Evolutionary conservation across 53 echinoderm and acorn worm species (phyloP).

Genomic region (Astropecten irregularis): DNA sequence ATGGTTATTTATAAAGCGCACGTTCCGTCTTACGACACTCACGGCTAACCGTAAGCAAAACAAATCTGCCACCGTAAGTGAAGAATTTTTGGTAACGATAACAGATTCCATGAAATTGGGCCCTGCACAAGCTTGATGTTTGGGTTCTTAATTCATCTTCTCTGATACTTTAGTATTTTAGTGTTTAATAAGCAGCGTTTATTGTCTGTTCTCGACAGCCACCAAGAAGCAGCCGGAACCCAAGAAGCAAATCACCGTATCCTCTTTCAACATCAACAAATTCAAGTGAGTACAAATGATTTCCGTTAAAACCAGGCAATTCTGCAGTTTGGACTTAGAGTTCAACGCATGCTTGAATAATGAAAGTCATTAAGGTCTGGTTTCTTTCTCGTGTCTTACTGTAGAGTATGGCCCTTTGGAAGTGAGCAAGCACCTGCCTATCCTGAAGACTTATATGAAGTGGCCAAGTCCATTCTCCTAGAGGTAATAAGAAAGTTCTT

Average conservation of each 20-base stretch:
- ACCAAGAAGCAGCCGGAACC: slow-evolving; percentile 32
- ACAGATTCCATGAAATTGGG: too few relatives aligned
- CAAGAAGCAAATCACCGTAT: slow-evolving; percentile 18
- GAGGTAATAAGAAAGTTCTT: slow-evolving; percentile 39
- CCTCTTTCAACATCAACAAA: slow-evolving; percentile 57
- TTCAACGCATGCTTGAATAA: not conserved
- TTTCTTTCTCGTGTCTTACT: not conserved
- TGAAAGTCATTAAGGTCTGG: not conserved
- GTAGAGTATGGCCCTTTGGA: slow-evolving; percentile 45
- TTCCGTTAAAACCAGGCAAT: too few relatives aligned
- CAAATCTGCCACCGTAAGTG: too few relatives aligned
- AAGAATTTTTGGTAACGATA: too few relatives aligned
- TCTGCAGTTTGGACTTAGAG: too few relatives aligned
- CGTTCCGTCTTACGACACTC: too few relatives aligned
- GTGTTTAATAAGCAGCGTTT: too few relatives aligned
- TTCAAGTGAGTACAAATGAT: slow-evolving; percentile 32
- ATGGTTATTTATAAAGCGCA: too few relatives aligned
- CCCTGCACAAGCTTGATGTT: too few relatives aligned
- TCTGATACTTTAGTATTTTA: too few relatives aligned
- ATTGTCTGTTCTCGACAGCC: slow-evolving; percentile 10
- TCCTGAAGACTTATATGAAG: slow-evolving; percentile 58
- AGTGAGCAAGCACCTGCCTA: slow-evolving; percentile 18
- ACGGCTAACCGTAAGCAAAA: too few relatives aligned
- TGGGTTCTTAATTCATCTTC: too few relatives aligned
- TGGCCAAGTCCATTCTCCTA: slow-evolving; percentile 52